phyloP scores from a whole-genome alignment of 2,888 invertebrate genomes.

The Scrobipalpa costella region DNA sequence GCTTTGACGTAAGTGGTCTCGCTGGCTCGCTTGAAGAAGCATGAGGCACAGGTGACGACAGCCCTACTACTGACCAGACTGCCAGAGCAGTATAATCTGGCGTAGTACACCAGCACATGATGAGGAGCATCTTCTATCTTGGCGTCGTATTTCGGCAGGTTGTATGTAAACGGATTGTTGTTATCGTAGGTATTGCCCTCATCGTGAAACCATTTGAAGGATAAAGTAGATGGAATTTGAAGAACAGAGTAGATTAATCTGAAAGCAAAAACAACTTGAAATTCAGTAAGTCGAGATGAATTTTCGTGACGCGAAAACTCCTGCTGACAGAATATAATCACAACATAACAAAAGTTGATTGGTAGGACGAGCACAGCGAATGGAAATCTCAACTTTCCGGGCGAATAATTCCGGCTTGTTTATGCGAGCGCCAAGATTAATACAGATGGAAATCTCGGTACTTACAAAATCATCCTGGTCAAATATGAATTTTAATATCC shows the following conservation, averaged over 20 bases:
- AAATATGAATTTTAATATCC: constrained; percentile 58
- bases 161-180: not conserved
- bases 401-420: constrained; percentile 19
- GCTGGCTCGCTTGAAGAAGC: constrained; percentile 44
- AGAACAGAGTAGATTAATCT: not conserved
- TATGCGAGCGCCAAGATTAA: constrained; percentile 27
- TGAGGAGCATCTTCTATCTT: constrained; percentile 47
- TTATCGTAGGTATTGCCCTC: not conserved
- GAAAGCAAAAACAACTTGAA: not conserved
- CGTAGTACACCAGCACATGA: constrained; percentile 60
- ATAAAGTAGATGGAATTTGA: not conserved
- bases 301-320: not conserved
- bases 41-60: constrained; percentile 62
- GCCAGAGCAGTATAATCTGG: constrained; percentile 61
- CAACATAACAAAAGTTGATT: constrained; percentile 4
- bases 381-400: constrained; percentile 21
- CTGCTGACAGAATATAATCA: constrained; percentile 6
- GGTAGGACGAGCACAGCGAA: not conserved
- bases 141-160: constrained; percentile 28
- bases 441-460: constrained; percentile 45
- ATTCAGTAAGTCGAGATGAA: not conserved
- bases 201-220: not conserved
- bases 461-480: constrained; percentile 62
- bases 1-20: constrained; percentile 51
- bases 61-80: constrained; percentile 55